Base-by-base conservation (phyloP, 2,888 invertebrate genomes). In the Malacosoma neustria region DNA sequence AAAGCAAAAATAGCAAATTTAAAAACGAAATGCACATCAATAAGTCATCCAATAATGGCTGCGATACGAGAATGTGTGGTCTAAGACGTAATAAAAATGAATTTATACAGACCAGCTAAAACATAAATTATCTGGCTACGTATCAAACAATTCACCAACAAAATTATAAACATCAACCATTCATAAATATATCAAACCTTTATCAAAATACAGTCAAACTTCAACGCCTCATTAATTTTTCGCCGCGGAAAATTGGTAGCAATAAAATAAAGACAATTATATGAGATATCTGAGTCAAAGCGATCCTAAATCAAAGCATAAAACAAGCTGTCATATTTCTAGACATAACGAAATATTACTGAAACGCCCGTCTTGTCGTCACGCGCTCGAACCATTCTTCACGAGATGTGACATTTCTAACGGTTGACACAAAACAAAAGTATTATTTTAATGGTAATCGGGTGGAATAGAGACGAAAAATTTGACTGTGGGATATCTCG, bases 1-100 rank as follows among this genome's bases (percentile, higher is more conserved):
- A 48, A 49, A 45, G 42, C 41, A 40, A 12, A 48, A 45, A 13
- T 45, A 37, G 45, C 49, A 40, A 39, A 62, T 54, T 51, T 57
- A 46, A 56, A 58, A 55, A 57, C 50, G 38, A 61, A 63, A 58
- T 63, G 62, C 39, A 64, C 59, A 40, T 38, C 58, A 32, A 61
- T 69, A 37, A 49, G 51, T 30, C 69, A 69, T 41, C 40, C 48
- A 39, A 66, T 70, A 36, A 63, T 66, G 52, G 38, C 54, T 57
- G 35, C 45, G 30, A 37, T 45, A 39, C 45, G 49, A 30, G 40
- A 40, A 41, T 45, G 47, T 22, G n/a, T n/a, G n/a, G n/a, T n/a
- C n/a, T n/a, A n/a, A n/a, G n/a, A n/a, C n/a, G n/a, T n/a, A n/a
- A n/a, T n/a, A n/a, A n/a, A n/a, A n/a, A n/a, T n/a, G n/a, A n/a